Base-by-base conservation (phyloP, 2,888 invertebrate species). In the Eumacrocentrus americanus region DNA sequence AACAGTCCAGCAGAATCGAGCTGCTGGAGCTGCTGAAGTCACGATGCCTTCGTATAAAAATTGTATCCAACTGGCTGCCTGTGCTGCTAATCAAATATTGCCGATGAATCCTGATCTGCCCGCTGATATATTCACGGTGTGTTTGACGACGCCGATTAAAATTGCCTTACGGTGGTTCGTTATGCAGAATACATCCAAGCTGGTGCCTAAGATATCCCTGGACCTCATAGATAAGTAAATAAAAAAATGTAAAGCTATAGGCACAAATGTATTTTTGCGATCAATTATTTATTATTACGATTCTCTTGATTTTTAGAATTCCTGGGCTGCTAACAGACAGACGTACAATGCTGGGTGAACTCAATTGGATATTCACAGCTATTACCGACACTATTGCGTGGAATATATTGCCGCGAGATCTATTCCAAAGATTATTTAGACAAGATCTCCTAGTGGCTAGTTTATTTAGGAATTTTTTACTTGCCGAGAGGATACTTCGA, bases 341-440 rank as follows among this genome's bases (percentile, higher is more conserved):
- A 16, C 87, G 96, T 72, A 98, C 99, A 23, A 95, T 98, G 94
- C 86, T 98, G 68, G 99, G 99, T 48, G 98, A 99, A 83, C 84
- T 99, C 62, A 99, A 99, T 85, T 99, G 99, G 99, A 98, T 99
- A 78, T 99, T 99, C 83, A 99, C 99, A 1, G 98, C 99, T 44
- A 97, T 99, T 71, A 99, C 99, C 0, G 99, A 99, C 81, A 99
- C 99, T 7, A 98, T 99, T 77, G 99, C 99, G 0, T 99, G 98
- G 98, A 97, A 97, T 80, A 93, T 92, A 40, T 84, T 99, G 72
- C 95, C 97, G 3, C 86, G 92, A 84, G 97, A 98, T 71, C 83
- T 96, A 71, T 98, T 99, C 83, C 98, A 99, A 84, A 93, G 91
- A 80, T 84, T 99, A 68, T 99, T 99, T 82, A 88, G 99, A 20